Percentiles rank a stretch among this genome's conserved stretches.
These are phyloP conservation scores for Melanaphis sacchari DNA, from an alignment of 1,140 invertebrate species.

Conservation along the genomic window DNA sequence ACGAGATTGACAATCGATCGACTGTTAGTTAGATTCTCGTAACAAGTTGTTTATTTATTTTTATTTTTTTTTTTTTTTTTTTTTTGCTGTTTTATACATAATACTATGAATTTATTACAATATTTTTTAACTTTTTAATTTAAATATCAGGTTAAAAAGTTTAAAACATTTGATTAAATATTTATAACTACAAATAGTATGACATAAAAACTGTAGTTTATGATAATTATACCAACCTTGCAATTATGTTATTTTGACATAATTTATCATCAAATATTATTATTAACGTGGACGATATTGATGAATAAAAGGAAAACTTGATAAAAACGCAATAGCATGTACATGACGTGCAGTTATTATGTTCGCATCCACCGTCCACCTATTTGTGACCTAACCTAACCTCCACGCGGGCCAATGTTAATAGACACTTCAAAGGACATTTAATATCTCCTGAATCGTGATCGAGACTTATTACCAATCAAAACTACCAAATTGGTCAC, in stretches of 20 bases:
- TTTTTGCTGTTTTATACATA: no score
- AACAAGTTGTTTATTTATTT: no score
- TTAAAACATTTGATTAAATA: neutral
- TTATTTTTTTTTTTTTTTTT: no score
- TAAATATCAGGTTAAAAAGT: no score
- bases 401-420: neutral
- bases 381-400: neutral
- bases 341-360: neutral
- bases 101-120: no score
- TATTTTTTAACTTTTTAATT: no score
- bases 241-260: no score
- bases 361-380: neutral
- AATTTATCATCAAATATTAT: neutral
- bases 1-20: no score
- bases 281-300: neutral
- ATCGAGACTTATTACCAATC: neutral
- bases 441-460: neutral
- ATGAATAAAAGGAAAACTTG: neutral
- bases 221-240: neutral
- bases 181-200: neutral
- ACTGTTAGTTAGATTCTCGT: no score
- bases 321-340: neutral
- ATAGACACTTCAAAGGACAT: neutral
- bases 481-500: neutral
- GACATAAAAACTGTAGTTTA: neutral